Evolutionary conservation across 2,888 invertebrate species (phyloP).

Genomic region (Creontiades dilutus): DNA sequence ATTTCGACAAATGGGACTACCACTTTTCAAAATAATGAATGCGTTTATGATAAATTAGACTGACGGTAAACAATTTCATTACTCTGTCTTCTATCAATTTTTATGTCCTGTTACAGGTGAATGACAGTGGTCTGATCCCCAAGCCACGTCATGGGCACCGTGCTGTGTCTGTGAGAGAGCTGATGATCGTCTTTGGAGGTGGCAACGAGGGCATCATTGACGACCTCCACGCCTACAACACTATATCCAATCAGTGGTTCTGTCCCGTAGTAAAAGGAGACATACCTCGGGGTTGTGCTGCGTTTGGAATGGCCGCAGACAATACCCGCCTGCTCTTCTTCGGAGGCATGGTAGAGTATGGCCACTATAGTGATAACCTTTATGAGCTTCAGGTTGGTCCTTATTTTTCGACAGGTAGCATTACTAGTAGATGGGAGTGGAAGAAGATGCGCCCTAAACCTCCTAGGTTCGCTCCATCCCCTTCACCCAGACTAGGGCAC

Average conservation of each 20-base stretch:
- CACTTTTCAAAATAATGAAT: no score
- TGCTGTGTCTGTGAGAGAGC: slow-evolving; percentile 97
- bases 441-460: slow-evolving; percentile 92
- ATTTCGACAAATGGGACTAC: no score
- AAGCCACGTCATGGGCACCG: slow-evolving; percentile 99
- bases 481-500: slow-evolving; percentile 97
- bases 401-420: slow-evolving; percentile 60
- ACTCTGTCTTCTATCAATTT: neutral
- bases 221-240: slow-evolving; percentile 99
- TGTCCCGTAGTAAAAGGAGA: slow-evolving; percentile 98
- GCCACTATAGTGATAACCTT: slow-evolving; percentile 98
- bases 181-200: slow-evolving; percentile 99
- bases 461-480: slow-evolving; percentile 90
- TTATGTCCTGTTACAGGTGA: slow-evolving; percentile 34
- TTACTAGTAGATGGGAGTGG: slow-evolving; percentile 98
- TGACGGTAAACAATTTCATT: no score
- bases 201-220: slow-evolving; percentile 99
- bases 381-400: slow-evolving; percentile 88
- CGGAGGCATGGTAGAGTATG: slow-evolving; percentile 99
- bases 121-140: slow-evolving; percentile 87
- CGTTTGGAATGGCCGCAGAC: slow-evolving; percentile 98
- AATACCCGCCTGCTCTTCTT: slow-evolving; percentile 96
- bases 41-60: no score
- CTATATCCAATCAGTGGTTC: slow-evolving; percentile 84
- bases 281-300: slow-evolving; percentile 98